These are phyloP conservation scores for Pantherophis guttatus DNA, from an alignment of 2,113 vertebrate species.

Conservation along the genomic window DNA sequence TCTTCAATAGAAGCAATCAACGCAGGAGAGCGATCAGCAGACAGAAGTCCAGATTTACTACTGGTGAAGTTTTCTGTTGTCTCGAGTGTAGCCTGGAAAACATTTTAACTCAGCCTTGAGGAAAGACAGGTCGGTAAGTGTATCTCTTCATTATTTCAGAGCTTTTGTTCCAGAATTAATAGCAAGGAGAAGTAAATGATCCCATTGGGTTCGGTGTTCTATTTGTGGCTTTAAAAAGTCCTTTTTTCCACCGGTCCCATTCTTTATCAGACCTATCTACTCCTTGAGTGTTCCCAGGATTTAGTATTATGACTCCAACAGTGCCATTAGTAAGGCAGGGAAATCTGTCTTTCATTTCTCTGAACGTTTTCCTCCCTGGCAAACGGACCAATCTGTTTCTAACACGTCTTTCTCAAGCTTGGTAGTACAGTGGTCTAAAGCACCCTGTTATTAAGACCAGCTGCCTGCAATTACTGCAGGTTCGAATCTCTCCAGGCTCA, in stretches of 20 bases:
- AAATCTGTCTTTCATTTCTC: neutral
- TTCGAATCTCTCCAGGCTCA: too few relatives aligned
- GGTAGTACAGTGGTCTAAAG: too few relatives aligned
- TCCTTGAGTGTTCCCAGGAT: neutral
- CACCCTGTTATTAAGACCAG: too few relatives aligned
- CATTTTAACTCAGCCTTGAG: neutral
- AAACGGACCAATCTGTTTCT: neutral
- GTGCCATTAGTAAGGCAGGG: neutral
- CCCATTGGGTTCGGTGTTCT: neutral
- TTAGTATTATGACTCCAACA: neutral
- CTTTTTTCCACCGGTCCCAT: neutral
- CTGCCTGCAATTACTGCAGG: too few relatives aligned
- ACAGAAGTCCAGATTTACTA: neutral
- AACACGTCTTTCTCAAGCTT: neutral
- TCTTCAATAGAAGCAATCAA: neutral
- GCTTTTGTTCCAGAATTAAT: neutral
- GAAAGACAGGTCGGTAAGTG: neutral
- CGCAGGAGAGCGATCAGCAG: neutral
- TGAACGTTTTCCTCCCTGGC: neutral
- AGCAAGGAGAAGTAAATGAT: neutral
- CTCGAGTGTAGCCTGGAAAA: neutral
- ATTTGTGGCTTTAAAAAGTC: neutral
- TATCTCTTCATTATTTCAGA: neutral
- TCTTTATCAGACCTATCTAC: neutral
- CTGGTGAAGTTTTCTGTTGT: neutral